These are phyloP conservation scores for Apamea crenata DNA, from an alignment of 2,888 invertebrate species.

Conservation along the genomic window DNA sequence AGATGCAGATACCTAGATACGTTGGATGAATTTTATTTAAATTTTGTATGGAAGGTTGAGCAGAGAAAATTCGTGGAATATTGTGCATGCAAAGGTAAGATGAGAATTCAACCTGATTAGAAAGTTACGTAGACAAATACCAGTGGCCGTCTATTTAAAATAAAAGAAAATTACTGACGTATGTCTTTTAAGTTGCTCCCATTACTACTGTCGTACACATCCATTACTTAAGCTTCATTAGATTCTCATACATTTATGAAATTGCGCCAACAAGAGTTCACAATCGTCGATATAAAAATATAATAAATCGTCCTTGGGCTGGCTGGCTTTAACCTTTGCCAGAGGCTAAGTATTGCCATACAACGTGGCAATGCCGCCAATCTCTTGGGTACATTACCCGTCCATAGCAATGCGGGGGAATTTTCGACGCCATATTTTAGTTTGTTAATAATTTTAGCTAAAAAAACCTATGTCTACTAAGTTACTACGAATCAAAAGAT, in stretches of 20 bases:
- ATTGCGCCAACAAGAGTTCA: neutral
- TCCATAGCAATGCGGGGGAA: too few relatives aligned
- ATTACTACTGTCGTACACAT: neutral
- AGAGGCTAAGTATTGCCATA: neutral
- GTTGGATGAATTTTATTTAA: conserved; percentile 64
- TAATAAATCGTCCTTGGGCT: too few relatives aligned
- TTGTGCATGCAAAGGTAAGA: conserved; percentile 22
- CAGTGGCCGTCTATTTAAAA: neutral
- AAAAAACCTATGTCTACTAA: neutral
- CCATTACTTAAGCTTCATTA: neutral
- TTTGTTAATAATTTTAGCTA: neutral
- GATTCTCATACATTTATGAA: neutral
- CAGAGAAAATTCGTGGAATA: conserved; percentile 9
- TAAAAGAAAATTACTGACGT: neutral
- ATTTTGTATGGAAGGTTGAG: conserved; percentile 48
- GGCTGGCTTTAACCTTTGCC: neutral
- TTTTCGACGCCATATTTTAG: neutral
- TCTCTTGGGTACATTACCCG: neutral
- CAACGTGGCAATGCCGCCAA: neutral
- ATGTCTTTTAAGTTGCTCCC: neutral
- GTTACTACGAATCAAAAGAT: neutral
- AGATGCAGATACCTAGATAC: conserved; percentile 74
- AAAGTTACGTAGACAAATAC: neutral
- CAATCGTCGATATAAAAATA: neutral
- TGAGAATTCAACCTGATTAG: neutral